Conservation (phyloP, 2,797 vertebrate genomes). For the Gobionotothen gibberifrons region DNA sequence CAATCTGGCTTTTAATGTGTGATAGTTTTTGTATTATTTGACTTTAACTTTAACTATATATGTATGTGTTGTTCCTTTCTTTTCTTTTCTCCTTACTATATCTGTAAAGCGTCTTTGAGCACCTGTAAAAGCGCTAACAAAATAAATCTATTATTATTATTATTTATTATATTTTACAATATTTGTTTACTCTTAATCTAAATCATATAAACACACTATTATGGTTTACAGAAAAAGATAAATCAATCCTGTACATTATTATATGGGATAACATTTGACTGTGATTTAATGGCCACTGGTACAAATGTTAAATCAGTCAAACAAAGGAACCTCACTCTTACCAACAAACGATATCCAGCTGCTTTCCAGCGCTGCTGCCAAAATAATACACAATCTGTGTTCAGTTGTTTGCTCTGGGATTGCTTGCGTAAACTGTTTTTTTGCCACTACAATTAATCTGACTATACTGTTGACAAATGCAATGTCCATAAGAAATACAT, state of each 20-base stretch:
- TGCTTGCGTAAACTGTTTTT: constrained; percentile 1
- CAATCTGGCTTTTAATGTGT: no score
- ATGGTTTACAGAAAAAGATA: neutral
- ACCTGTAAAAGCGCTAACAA: no score
- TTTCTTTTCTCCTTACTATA: no score
- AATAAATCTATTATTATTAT: no score
- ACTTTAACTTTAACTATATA: no score
- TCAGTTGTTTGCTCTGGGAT: neutral
- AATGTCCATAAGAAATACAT: neutral
- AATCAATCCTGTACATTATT: neutral
- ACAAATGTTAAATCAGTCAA: constrained; percentile 3
- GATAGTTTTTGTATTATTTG: no score
- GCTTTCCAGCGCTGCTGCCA: neutral
- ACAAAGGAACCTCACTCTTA: neutral
- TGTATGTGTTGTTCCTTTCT: no score
- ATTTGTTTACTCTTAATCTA: neutral
- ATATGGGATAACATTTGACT: neutral
- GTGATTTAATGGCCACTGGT: neutral
- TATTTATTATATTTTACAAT: no score
- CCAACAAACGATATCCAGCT: neutral
- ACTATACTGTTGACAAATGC: neutral
- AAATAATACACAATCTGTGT: neutral
- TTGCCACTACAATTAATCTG: neutral
- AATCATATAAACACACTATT: neutral
- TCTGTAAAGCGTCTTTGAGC: no score